Evolutionary conservation across 2,888 invertebrate species (phyloP), one percentile per base, ranked within the genome.

Genomic region (Tanytarsus gracilentus): DNA sequence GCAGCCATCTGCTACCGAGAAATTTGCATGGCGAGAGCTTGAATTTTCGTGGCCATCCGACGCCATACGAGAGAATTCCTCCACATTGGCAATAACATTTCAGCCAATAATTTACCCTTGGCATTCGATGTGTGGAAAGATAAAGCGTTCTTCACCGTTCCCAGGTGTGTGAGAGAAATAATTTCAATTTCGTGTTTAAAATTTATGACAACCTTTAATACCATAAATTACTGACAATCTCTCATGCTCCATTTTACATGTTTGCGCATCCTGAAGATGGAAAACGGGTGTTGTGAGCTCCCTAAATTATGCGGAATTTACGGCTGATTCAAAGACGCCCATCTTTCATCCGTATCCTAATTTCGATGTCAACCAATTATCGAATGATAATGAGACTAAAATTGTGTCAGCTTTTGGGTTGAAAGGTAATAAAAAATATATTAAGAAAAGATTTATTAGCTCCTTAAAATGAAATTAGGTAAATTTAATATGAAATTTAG

Each of bases 341-440:
- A 73, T 74, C 8, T 70, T 90, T 27, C 82, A 76, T 53, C 88
- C 90, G 0, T 90, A 89, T 69, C 90, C 90, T 3, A 81, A 80
- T 64, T 84, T 84, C 77, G 78, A 84, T 66, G 84, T 88, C 21
- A 94, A 94, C 70, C 82, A 84, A 48, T 78, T 94, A 51, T 82
- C 82, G 49, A 79, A 77, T 62, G 80, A 79, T 69, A 80, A 79
- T 55, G 64, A 68, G 25, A 77, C 75, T 63, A 77, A 78, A 1
- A 77, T 84, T 53, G 72, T 83, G 55, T 85, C 82, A 2, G 81
- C 82, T 14, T 84, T 85, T 69, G 76, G 86, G 64, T 72, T 84
- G 9, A 77, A 75, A 64, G 79, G 56, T 56, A 36, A 18, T n/a
- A n/a, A n/a, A n/a, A n/a, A n/a, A n/a, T n/a, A n/a, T n/a, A n/a